Evolutionary conservation across 2,113 vertebrate genomes (phyloP).

Genomic region (Dinomys branickii): DNA sequence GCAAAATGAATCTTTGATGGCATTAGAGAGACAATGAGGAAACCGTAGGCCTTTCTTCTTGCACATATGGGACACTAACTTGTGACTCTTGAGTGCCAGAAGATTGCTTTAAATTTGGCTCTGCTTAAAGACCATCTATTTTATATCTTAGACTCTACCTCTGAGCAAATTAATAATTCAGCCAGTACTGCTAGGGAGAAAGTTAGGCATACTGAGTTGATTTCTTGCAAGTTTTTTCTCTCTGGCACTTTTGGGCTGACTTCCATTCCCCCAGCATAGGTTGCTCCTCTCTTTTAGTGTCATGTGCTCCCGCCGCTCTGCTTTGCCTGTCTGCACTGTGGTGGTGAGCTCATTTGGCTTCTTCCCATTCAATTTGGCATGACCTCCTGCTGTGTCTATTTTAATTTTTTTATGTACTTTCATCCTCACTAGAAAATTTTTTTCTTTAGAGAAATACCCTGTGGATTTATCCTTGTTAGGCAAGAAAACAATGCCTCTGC

Average conservation of each 20-base stretch:
- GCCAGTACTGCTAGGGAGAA: neutral
- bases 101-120: neutral
- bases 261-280: neutral
- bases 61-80: neutral
- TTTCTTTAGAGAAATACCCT: neutral
- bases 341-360: neutral
- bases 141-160: neutral
- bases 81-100: neutral
- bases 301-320: neutral
- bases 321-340: neutral
- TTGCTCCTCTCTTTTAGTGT: neutral
- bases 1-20: neutral
- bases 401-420: conserved; percentile 21
- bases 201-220: neutral
- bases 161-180: neutral
- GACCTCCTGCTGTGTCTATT: neutral
- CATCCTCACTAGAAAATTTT: neutral
- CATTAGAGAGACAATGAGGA: neutral
- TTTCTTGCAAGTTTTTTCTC: neutral
- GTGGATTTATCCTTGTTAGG: neutral
- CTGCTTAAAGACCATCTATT: neutral
- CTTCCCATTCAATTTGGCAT: neutral
- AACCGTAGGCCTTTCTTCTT: neutral
- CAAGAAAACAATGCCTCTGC: neutral
- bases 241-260: neutral